Evolutionary conservation across 2,797 vertebrate genomes (phyloP), one percentile per base, ranked within the genome.

Genomic region (Lemur catta): DNA sequence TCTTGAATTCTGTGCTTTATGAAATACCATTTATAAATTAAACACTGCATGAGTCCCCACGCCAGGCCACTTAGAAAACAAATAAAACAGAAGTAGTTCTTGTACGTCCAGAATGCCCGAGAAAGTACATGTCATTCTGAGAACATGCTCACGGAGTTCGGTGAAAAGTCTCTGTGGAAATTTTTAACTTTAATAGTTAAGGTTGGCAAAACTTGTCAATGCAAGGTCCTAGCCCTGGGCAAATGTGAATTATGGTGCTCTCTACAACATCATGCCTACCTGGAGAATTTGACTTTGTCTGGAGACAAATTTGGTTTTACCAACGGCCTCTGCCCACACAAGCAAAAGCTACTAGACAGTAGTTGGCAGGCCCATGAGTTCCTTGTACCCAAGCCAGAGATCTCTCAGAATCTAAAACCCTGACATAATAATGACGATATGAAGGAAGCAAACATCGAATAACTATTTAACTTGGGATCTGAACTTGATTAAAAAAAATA

Each of bases 21-120:
- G 38, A 92, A 91, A 96, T 82, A 61, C 28, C 65, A 57, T 69
- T 79, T 93, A 84, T 87, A 96, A 84, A 75, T 90, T 92, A 90
- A 92, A 92, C 14, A 74, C 71, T 48, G 9, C 72, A 3, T n/a
- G 43, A 86, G 76, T 84, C 63, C 81, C 33, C 43, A 75, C 33
- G 57, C 6, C 46, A 57, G 78, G 28, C 82, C 57, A 79, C 43
- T 67, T 59, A 79, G 63, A 75, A 89, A 82, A 75, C 61, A 52
- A 81, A 89, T 67, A 48, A 80, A 82, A 79, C 50, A 55, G 52
- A 48, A 92, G 61, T 52, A 79, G 35, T 35, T 75, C 79, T 59
- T 52, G 35, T 41, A 59, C 13, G 1, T 18, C 80, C 8, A 18
- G 89, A 79, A 92, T 55, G 15, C 43, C 69, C 38, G 28, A 8